Conservation (phyloP, 2,797 vertebrate genomes). For the Zonotrichia albicollis region DNA sequence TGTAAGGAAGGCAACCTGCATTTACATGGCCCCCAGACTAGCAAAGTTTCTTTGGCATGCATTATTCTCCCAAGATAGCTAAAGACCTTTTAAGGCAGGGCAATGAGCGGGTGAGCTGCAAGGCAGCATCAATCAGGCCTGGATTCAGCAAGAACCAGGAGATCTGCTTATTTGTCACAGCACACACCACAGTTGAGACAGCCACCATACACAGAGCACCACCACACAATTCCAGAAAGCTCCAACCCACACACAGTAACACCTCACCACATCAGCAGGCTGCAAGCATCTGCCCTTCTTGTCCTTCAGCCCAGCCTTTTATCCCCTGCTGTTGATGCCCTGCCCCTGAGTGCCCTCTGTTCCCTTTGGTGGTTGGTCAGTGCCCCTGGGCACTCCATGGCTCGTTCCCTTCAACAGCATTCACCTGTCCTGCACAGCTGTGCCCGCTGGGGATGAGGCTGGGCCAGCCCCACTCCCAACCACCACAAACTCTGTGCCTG, state of each 20-base stretch:
- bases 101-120: not conserved
- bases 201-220: not conserved
- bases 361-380: not conserved
- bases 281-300: not conserved
- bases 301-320: no score
- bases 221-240: not conserved
- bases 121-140: accelerated
- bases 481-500: not conserved
- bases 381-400: no score
- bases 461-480: not conserved
- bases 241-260: not conserved
- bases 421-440: not conserved
- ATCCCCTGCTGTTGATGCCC: not conserved
- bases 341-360: not conserved
- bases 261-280: not conserved
- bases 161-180: not conserved
- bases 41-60: not conserved
- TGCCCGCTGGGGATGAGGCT: no score
- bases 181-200: accelerated
- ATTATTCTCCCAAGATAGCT: not conserved
- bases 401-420: not conserved
- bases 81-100: not conserved
- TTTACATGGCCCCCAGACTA: not conserved
- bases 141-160: not conserved
- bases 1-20: not conserved